Base-by-base conservation (phyloP, 2,113 vertebrate species). In the Lepisosteus osseus region DNA sequence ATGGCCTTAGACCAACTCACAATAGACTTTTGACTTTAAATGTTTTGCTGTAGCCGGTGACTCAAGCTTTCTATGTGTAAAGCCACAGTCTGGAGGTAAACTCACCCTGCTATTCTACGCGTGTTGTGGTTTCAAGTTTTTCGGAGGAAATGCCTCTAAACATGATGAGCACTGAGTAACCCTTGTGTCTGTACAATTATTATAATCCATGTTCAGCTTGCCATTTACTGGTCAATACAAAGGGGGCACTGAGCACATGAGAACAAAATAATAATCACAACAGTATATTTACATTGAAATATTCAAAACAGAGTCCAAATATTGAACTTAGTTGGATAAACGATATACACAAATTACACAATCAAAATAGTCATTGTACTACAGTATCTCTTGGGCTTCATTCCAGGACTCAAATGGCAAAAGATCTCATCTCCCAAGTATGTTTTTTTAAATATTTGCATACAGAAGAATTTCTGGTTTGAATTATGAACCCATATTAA, bases 401-500 rank as follows among this genome's bases (percentile, higher is more conserved):
- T 54, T 85, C 74, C 82, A 84, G 79, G 55, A 70, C 61, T 69
- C 73, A 66, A 67, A 76, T 62, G 68, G 29, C 71, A 80, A 88
- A 73, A 83, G 80, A 84, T 86, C 82, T 76, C 73, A 71, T 84
- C 76, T 80, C 57, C 74, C 67, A 74, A 71, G 66, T 74, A 75
- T 77, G 73, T 78, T 83, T 77, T 75, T 65, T 41, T 71, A 47
- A 85, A 63, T 56, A 77, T 84, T 78, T 80, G 80, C 79, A 82
- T 79, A 74, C 76, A 75, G 76, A 76, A 66, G 79, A 82, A 81
- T 85, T 85, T 73, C 82, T 86, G 84, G 66, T 82, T 86, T 84
- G 78, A 89, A 89, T 89, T 84, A 88, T 47, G 69, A 75, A 77
- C 79, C 76, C 77, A 67, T 83, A 78, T 82, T 85, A 81, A 82